These are phyloP conservation scores for Holotrichia oblita DNA, from an alignment of 1,140 invertebrate genomes.

Conservation along the genomic window DNA sequence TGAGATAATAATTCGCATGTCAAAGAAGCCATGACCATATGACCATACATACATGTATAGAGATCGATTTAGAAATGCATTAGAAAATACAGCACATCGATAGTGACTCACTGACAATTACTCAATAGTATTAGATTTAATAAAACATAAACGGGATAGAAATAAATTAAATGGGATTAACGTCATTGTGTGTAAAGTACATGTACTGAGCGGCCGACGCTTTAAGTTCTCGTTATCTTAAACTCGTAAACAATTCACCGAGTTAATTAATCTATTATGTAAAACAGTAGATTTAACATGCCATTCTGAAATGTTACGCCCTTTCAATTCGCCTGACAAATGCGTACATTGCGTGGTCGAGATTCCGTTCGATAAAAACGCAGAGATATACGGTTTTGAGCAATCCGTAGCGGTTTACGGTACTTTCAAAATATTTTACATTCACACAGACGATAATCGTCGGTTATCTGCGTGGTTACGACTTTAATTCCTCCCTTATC, in stretches of 20 bases:
- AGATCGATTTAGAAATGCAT: no score
- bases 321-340: constrained; percentile 39
- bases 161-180: constrained; percentile 7
- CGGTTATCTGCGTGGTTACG: background rate
- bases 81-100: no score
- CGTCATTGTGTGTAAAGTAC: background rate
- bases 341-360: constrained; percentile 37
- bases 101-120: no score
- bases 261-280: constrained; percentile 41
- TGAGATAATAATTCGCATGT: no score
- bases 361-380: constrained; percentile 25
- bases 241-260: constrained; percentile 34
- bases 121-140: no score
- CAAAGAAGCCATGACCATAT: no score
- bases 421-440: constrained; percentile 22
- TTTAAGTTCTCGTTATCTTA: constrained; percentile 25
- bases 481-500: constrained; percentile 10
- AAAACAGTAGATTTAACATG: constrained; percentile 38
- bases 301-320: constrained; percentile 34
- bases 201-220: background rate
- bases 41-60: no score
- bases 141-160: background rate
- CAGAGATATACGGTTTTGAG: background rate
- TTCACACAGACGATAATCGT: background rate
- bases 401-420: background rate